These are phyloP conservation scores for Diaperis boleti DNA, from an alignment of 2,888 invertebrate species.

Conservation along the genomic window DNA sequence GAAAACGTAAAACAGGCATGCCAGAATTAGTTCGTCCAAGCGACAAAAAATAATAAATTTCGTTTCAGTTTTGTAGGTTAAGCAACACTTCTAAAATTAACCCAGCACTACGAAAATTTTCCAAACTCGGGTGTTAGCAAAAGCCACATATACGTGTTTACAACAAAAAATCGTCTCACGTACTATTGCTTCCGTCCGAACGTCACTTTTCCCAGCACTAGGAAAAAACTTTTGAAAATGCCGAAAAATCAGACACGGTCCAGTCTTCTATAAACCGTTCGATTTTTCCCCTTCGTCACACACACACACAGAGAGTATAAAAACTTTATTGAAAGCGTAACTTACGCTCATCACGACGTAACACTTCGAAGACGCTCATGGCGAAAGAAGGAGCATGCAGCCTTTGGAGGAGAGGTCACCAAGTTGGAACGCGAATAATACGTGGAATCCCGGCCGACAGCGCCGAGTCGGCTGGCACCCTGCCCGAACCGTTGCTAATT, in stretches of 20 bases:
- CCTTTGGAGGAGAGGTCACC: conserved; percentile 36
- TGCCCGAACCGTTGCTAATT: conserved; percentile 28
- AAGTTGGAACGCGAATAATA: conserved; percentile 41
- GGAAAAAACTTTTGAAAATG: background rate
- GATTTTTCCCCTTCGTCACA: background rate
- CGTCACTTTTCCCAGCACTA: background rate
- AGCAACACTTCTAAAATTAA: background rate
- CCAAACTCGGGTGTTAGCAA: background rate
- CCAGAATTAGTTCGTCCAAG: background rate
- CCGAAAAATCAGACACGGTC: conserved; percentile 17
- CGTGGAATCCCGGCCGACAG: conserved; percentile 39
- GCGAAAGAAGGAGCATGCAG: conserved; percentile 37
- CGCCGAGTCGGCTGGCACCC: conserved; percentile 21
- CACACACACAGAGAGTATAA: conserved; percentile 9
- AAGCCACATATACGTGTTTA: background rate
- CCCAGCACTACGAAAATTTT: background rate
- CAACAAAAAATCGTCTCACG: background rate
- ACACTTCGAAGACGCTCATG: conserved; percentile 40
- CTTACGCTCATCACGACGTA: conserved; percentile 44
- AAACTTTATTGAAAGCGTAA: conserved; percentile 31
- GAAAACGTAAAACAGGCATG: background rate
- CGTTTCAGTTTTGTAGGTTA: background rate
- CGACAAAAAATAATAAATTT: background rate
- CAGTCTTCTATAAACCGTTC: conserved; percentile 27
- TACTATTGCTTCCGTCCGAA: background rate